Conservation (phyloP, 2,113 vertebrate genomes). For the Oreocharis arfaki region DNA sequence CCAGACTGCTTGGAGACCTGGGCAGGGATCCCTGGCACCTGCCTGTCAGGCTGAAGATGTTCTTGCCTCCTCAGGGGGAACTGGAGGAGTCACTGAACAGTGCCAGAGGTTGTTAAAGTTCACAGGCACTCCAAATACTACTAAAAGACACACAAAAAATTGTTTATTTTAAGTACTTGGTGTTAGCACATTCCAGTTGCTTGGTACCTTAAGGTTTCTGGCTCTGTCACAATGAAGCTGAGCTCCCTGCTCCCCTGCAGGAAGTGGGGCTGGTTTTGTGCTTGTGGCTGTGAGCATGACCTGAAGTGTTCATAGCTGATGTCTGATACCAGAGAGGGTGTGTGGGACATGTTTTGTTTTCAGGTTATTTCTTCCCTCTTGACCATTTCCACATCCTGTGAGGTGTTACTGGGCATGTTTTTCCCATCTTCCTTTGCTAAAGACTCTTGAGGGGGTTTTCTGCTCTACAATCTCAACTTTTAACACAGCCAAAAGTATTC, state of each 20-base stretch:
- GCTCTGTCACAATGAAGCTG: rapidly evolving
- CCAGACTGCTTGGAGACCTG: rapidly evolving
- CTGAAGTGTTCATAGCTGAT: background rate
- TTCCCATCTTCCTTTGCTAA: background rate
- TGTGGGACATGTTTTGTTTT: background rate
- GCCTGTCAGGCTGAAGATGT: no score
- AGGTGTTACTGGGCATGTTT: background rate
- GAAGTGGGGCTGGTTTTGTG: rapidly evolving
- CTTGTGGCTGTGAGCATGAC: background rate
- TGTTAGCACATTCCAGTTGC: background rate
- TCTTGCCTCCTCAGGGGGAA: no score
- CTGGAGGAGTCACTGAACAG: rapidly evolving
- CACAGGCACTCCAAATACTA: background rate
- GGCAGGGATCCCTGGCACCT: background rate
- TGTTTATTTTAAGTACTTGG: rapidly evolving
- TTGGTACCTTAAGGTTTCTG: background rate
- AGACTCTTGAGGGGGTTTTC: background rate
- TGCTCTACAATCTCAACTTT: background rate
- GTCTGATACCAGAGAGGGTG: background rate
- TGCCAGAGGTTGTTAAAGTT: background rate
- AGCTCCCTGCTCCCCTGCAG: background rate
- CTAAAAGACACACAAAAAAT: background rate
- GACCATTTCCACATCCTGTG: background rate
- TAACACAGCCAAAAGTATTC: background rate
- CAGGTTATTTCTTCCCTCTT: background rate